Evolutionary conservation across 2,113 vertebrate species (phyloP), one percentile per base, ranked within the genome.

Genomic region (Saimiri boliviensis): DNA sequence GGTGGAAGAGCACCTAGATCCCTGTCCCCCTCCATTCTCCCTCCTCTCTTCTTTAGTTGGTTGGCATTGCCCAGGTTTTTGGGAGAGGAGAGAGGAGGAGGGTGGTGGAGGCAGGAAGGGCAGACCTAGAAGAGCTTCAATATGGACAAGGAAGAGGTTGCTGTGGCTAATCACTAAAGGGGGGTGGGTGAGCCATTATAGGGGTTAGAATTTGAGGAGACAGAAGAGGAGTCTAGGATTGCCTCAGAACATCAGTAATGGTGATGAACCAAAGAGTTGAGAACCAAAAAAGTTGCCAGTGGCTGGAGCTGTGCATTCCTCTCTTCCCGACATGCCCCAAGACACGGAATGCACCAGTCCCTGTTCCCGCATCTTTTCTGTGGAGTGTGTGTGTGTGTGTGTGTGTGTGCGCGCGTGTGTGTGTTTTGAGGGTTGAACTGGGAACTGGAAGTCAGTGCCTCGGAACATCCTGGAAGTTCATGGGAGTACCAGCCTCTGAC

Each of bases 1-100:
- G 98, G 98, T 98, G 98, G 98, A 98, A 97, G 98, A 97, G 89
- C 97, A 95, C 30, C 47, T 30, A 91, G 86, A 52, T 60, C 77
- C 85, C 49, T 37, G 84, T 42, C 91, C 89, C 68, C 37, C 42
- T 40, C 10, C 32, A 30, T n/a, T 90, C 35, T 52, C 47, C 30
- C 27, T 45, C 42, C 66, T 17, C n/a, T 54, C 14, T 13, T 60
- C 52, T 19, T 47, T 54, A 58, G 56, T 56, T 63, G 52, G n/a
- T 66, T 60, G 89, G 68, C 35, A 54, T 81, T 73, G 66, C n/a
- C 56, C 35, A 40, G 90, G 42, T 32, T 76, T 8, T 37, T 16
- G 9, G 6, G 37, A 42, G 35, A 42, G 58, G 68, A 45, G 32
- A 42, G 1, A 32, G 37, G 73, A 25, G 45, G 79, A 60, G 25